Conservation (phyloP, 2,797 vertebrate species). For the Falco rusticolus region DNA sequence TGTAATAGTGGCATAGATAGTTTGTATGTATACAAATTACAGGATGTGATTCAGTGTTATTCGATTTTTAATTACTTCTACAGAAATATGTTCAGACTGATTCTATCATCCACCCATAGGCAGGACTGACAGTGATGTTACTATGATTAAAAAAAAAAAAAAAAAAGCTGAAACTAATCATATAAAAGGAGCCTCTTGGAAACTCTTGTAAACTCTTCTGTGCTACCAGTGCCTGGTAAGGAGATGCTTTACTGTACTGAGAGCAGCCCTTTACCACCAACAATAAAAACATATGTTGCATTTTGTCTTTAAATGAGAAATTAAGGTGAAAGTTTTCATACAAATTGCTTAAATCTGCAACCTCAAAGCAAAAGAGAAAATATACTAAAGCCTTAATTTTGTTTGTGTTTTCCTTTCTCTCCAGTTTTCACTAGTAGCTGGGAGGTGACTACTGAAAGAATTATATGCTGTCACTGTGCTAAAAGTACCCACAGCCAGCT, state of each 20-base stretch:
- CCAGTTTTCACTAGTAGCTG: not conserved
- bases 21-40: not conserved
- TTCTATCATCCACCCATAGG: not conserved
- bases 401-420: not conserved
- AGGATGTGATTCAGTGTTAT: not conserved
- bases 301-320: not conserved
- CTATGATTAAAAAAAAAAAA: not conserved
- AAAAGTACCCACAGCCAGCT: not conserved
- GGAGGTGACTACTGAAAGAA: not conserved
- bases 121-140: not conserved
- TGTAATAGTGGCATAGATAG: not conserved
- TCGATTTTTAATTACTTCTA: not conserved
- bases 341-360: not conserved
- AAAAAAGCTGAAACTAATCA: not conserved
- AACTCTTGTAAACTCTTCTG: not conserved
- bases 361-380: not conserved
- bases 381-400: not conserved
- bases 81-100: not conserved
- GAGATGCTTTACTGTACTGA: not conserved
- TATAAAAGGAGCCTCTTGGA: not conserved
- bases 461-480: not conserved
- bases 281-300: not conserved
- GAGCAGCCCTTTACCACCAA: not conserved
- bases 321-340: not conserved
- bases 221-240: not conserved